Conservation (phyloP, 37 sponge, comb jelly and placozoan genomes). For the Bolinopsis microptera region DNA sequence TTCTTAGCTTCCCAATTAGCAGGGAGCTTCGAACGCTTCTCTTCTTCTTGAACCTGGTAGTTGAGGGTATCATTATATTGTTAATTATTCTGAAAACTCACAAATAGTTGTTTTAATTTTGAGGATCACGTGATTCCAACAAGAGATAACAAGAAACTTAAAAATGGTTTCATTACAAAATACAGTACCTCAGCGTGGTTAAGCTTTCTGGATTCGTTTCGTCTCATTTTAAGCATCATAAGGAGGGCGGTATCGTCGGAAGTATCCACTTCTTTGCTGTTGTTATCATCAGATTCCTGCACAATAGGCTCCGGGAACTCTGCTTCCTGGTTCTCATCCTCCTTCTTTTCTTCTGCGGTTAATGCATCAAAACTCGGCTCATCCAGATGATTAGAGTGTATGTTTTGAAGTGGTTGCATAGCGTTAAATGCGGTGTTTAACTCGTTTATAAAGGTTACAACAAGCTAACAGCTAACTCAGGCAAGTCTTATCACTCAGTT, state of each 20-base stretch:
- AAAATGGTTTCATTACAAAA: too few relatives aligned
- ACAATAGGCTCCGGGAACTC: conserved; percentile 37
- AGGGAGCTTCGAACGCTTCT: conserved; percentile 85
- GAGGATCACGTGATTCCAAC: too few relatives aligned
- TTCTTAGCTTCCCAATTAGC: conserved; percentile 83
- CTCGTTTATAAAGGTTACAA: too few relatives aligned
- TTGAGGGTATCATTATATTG: too few relatives aligned
- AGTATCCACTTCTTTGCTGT: not conserved
- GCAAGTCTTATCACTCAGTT: too few relatives aligned
- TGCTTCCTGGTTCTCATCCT: conserved; percentile 29
- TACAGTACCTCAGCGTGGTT: conserved; percentile 86
- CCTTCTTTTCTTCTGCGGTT: conserved; percentile 46
- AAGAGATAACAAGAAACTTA: too few relatives aligned
- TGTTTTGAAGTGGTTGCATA: too few relatives aligned
- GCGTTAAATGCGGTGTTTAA: too few relatives aligned
- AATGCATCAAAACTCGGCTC: not conserved
- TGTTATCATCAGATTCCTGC: not conserved
- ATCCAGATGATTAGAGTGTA: too few relatives aligned
- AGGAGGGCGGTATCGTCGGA: not conserved
- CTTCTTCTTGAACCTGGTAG: conserved; percentile 85
- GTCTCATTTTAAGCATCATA: conserved; percentile 39
- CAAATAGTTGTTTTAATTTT: not conserved
- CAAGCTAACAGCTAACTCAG: too few relatives aligned
- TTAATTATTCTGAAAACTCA: not conserved
- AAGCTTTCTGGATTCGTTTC: conserved; percentile 88